Percentiles rank a stretch among this genome's conserved stretches.
Evolutionary conservation across 2,113 vertebrate species (phyloP).

Genomic region (Hyaena hyaena): DNA sequence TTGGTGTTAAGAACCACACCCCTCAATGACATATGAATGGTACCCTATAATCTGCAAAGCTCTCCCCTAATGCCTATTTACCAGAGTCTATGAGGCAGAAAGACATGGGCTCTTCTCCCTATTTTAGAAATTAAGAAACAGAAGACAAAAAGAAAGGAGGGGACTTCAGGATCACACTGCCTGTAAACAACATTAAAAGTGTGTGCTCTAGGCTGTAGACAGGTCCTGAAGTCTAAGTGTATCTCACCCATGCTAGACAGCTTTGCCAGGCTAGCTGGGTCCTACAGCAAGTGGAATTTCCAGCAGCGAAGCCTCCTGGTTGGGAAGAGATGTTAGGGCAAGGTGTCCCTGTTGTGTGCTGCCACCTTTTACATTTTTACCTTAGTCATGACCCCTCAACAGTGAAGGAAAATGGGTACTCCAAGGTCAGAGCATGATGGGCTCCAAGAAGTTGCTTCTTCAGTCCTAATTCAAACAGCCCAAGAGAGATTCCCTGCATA

Average conservation of each 20-base stretch:
- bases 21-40: background rate
- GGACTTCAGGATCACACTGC: background rate
- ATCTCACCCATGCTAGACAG: background rate
- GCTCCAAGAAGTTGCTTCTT: background rate
- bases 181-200: background rate
- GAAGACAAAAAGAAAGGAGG: background rate
- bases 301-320: background rate
- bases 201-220: background rate
- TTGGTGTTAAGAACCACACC: background rate
- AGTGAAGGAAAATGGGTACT: background rate
- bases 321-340: background rate
- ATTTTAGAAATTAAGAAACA: background rate
- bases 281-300: background rate
- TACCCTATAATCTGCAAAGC: background rate
- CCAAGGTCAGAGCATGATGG: background rate
- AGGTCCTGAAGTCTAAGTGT: background rate
- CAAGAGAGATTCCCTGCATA: background rate
- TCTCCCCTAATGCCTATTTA: background rate
- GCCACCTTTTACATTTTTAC: background rate
- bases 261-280: background rate
- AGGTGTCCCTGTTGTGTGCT: background rate
- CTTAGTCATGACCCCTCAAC: background rate
- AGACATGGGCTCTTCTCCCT: background rate
- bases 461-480: background rate
- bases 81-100: background rate